A percentile compares a stretch with the other conserved stretches of the same genome.
phyloP scores from a whole-genome alignment of 2,888 invertebrate genomes.

The Ecliptopera silaceata region DNA sequence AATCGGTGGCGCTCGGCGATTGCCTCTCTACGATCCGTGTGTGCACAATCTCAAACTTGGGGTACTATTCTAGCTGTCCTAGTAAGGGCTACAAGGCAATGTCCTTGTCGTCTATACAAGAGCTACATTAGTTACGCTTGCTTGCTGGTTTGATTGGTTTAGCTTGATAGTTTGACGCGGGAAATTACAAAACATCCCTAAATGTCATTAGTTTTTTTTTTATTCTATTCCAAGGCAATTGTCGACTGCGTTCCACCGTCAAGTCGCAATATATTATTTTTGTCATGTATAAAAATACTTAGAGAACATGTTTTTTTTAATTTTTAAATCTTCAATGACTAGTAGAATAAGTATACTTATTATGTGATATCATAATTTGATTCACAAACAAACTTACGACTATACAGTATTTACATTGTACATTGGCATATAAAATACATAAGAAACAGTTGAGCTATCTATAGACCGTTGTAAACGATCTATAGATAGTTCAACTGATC shows the following conservation, averaged over 20 bases:
- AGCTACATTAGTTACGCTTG: constrained; percentile 17
- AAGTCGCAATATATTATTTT: constrained; percentile 4
- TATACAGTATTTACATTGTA: too few relatives aligned
- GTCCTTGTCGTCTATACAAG: constrained; percentile 10
- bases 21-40: too few relatives aligned
- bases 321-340: too few relatives aligned
- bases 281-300: constrained; percentile 1
- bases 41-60: too few relatives aligned
- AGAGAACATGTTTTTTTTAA: neutral
- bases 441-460: too few relatives aligned
- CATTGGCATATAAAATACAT: too few relatives aligned
- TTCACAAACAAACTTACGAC: too few relatives aligned
- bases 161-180: constrained; percentile 17
- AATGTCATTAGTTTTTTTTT: constrained; percentile 19
- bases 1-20: too few relatives aligned
- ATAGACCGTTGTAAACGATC: too few relatives aligned
- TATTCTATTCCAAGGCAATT: neutral
- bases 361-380: too few relatives aligned
- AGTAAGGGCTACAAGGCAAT: neutral
- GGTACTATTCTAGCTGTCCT: neutral
- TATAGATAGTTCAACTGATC: too few relatives aligned
- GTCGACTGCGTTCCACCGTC: neutral
- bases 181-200: constrained; percentile 18
- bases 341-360: too few relatives aligned
- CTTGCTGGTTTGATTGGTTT: constrained; percentile 18